Evolutionary conservation across 2,888 invertebrate species (phyloP).

Genomic region (Pristionchus maxplancki): DNA sequence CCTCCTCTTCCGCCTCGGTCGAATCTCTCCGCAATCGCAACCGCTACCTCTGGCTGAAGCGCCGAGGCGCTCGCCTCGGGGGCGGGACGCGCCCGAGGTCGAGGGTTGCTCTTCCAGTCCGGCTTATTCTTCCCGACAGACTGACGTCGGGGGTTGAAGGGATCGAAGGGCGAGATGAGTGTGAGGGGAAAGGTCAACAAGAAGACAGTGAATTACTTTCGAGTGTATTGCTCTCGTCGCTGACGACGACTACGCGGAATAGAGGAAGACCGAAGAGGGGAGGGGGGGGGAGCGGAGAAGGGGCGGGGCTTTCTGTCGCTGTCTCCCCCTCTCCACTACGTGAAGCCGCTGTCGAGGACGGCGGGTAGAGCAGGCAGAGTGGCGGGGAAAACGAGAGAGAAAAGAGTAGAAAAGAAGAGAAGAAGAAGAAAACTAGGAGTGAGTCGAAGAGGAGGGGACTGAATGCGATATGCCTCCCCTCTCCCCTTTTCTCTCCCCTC

Average conservation of each 20-base stretch:
- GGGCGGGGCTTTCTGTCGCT: neutral
- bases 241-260: neutral
- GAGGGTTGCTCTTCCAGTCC: no score
- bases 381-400: neutral
- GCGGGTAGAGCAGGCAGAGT: neutral
- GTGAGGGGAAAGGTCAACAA: neutral
- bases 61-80: slow-evolving; percentile 1
- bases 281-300: neutral
- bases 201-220: neutral
- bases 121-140: no score
- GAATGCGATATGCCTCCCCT: slow-evolving; percentile 35
- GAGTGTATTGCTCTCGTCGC: slow-evolving; percentile 1
- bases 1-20: neutral
- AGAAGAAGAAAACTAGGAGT: neutral
- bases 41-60: neutral
- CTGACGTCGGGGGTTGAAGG: neutral
- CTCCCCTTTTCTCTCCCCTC: neutral
- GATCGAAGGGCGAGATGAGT: neutral
- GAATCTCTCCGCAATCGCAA: neutral
- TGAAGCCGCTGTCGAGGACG: neutral
- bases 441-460: neutral
- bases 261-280: neutral
- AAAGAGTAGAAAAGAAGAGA: neutral
- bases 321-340: neutral
- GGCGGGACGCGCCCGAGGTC: neutral